Evolutionary conservation across 2,888 invertebrate genomes (phyloP).

Genomic region (Lepeophtheirus nordmannii): DNA sequence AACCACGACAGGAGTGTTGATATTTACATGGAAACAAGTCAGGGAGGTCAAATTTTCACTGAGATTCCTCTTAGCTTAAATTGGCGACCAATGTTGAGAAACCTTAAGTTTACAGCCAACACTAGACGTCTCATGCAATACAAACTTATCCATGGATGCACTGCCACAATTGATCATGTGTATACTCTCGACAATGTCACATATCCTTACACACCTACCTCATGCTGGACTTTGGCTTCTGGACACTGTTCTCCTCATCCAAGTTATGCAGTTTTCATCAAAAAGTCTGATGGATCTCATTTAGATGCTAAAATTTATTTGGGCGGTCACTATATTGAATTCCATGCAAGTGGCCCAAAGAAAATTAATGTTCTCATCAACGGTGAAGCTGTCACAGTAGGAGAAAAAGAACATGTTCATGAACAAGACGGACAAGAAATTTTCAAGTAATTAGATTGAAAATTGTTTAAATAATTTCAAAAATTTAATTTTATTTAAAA

Average conservation of each 20-base stretch:
- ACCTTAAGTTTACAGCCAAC: slow-evolving; percentile 16
- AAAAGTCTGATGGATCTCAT: slow-evolving; percentile 5
- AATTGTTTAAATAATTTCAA: background rate
- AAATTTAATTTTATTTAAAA: background rate
- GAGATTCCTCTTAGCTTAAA: slow-evolving; percentile 17
- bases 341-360: slow-evolving; percentile 5
- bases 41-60: slow-evolving; percentile 15
- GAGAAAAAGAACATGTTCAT: slow-evolving; percentile 14
- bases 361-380: slow-evolving; percentile 9
- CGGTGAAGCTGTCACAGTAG: slow-evolving; percentile 10
- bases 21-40: slow-evolving; percentile 18
- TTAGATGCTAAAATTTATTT: slow-evolving; percentile 19
- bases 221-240: slow-evolving; percentile 23
- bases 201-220: slow-evolving; percentile 9
- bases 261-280: slow-evolving; percentile 22
- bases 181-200: slow-evolving; percentile 23
- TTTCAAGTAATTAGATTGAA: slow-evolving; percentile 9
- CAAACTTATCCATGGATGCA: slow-evolving; percentile 14
- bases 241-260: slow-evolving; percentile 18
- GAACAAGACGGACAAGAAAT: slow-evolving; percentile 2
- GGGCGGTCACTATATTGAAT: slow-evolving; percentile 22
- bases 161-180: slow-evolving; percentile 6
- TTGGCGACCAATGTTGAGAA: slow-evolving; percentile 15
- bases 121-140: slow-evolving; percentile 5
- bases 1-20: slow-evolving; percentile 13